Base-by-base conservation (phyloP, 64 coral and sea anemone genomes). In the Montipora capricornis region DNA sequence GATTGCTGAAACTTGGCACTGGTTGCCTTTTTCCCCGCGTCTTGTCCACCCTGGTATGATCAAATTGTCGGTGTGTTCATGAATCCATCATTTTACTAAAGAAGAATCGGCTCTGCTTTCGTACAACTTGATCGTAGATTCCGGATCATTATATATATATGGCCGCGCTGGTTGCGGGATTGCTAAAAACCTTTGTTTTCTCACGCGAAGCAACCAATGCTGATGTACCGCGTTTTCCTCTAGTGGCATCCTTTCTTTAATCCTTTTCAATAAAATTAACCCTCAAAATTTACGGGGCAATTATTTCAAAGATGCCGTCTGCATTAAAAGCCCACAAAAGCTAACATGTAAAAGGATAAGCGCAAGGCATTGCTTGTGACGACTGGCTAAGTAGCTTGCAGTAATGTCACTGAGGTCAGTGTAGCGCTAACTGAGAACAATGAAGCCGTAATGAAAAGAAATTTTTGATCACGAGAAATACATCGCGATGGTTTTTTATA, bases 101-200 rank as follows among this genome's bases (percentile, higher is more conserved):
- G 7, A 85, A 71, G 64, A 47, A 70, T 20, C 61, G 20, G 15
- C 68, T 71, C 20, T 70, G 13, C 66, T 70, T 49, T 17, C 45
- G 44, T 66, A 85, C 82, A 85, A 64, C 82, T 85, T 73, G 82
- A 85, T n/a, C 66, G 8, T 17, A 70, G 59, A 70, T 62, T 12
- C 62, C 62, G 44, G 82, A 70, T 26, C 5, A 71, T 24, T 53
- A 20, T 49, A 86, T 71, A 64, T 84, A 47, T 16, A 82, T 82
- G 8, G 55, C 29, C 37, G 37, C 29, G 81, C 12, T 68, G 29
- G 81, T 68, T 4, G 53, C 53, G 6, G 53, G 15, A 16, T 15
- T 64, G 61, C 11, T 11, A 86, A 68, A 68, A 11, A 86, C 44
- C 13, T 67, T 86, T 71, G 15, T 86, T 71, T 86, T 44, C 19